Conservation (phyloP, 1,140 invertebrate genomes). For the Ceratoteleas bidentatus region DNA sequence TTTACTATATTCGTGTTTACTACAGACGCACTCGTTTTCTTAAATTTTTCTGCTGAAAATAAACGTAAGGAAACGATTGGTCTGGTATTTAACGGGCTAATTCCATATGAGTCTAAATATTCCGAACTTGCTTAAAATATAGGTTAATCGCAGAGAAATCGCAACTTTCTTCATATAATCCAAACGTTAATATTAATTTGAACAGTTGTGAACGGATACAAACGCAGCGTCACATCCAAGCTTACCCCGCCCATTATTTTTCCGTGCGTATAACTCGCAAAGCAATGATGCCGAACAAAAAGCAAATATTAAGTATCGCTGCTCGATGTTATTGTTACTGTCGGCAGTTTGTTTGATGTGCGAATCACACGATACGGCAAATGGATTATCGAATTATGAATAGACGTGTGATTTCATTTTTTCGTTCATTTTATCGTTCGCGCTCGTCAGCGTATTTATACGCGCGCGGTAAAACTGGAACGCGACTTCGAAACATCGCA, state of each 20-base stretch:
- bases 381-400: slow-evolving; percentile 15
- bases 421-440: slow-evolving; percentile 4
- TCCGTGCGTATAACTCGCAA: not conserved
- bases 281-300: not conserved
- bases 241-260: too few relatives aligned
- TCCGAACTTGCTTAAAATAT: too few relatives aligned
- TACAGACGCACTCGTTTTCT: not conserved
- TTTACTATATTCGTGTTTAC: not conserved
- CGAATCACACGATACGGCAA: slow-evolving; percentile 1
- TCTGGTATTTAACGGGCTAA: too few relatives aligned
- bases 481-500: slow-evolving; percentile 5
- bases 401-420: slow-evolving; percentile 14
- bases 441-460: not conserved
- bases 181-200: too few relatives aligned
- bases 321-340: not conserved
- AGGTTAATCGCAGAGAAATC: too few relatives aligned
- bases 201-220: too few relatives aligned
- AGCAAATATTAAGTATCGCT: not conserved
- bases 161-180: too few relatives aligned
- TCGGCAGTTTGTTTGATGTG: not conserved
- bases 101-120: too few relatives aligned
- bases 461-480: slow-evolving; percentile 5
- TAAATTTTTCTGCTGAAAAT: too few relatives aligned
- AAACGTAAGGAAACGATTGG: too few relatives aligned
- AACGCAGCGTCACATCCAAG: too few relatives aligned